Evolutionary conservation across 1,140 invertebrate genomes (phyloP), one percentile per base, ranked within the genome.

Genomic region (Drosophila melanica): DNA sequence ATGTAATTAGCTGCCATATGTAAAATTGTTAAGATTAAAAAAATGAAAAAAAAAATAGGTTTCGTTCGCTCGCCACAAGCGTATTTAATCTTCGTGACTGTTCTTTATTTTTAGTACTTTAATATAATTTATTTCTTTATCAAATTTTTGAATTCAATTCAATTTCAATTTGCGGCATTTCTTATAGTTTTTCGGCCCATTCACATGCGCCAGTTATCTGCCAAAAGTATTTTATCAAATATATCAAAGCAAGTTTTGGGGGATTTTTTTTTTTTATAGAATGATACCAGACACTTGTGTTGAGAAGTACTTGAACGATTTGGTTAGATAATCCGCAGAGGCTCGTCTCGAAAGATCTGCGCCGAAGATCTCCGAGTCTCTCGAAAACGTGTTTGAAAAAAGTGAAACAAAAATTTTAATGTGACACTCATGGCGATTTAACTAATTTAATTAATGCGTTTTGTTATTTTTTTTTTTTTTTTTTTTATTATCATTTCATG

Each of bases 371-470:
- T 23, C 20, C 2, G 20, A 23, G 20, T 23, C 20, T 23, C 20
- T 23, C 20, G 1, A 23, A 35, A 35, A 35, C 33, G 33, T 10
- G 33, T 35, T 35, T 35, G 9, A 35, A 35, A 48, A 67, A 74
- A 50, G 23, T 54, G 42, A 64, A 75, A 55, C 68, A 73, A 69
- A 50, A 53, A 60, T 77, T 68, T 80, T 77, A 77, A 85, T 84
- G 68, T 85, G 81, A 81, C 77, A 81, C 79, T 85, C 82, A 85
- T 86, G 81, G 70, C 77, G 74, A 85, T 74, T 75, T 81, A 87
- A 76, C 75, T 86, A 79, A 86, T 86, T 87, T 87, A 86, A 82
- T 86, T 87, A 86, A 86, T 86, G 78, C 82, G 53, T 23, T 45
- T 65, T 65, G n/a, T n/a, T n/a, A n/a, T 58, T 75, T 64, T 75